phyloP scores from a whole-genome alignment of 2,797 vertebrate genomes.

The Macropus fuliginosus region DNA sequence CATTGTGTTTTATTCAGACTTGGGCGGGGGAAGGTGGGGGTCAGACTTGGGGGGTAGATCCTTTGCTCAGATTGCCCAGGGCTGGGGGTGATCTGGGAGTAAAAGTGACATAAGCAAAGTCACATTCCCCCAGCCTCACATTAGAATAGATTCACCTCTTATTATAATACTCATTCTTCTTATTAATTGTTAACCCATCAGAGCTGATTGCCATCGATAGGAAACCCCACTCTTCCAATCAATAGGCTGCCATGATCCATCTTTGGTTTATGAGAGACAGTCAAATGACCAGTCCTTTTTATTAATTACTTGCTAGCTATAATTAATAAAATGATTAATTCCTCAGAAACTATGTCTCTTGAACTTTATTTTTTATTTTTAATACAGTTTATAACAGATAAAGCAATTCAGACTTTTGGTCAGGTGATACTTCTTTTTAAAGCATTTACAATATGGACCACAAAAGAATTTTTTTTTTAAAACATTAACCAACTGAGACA shows the following conservation, averaged over 20 bases:
- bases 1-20: not conserved
- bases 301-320: not conserved
- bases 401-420: no score
- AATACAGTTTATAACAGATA: no score
- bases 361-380: not conserved
- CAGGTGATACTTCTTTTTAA: no score
- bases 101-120: not conserved
- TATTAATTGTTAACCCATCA: not conserved
- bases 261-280: not conserved
- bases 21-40: no score
- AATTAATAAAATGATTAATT: not conserved
- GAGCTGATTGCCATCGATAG: not conserved
- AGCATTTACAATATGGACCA: no score
- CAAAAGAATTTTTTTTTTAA: no score
- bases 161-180: not conserved
- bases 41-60: not conserved
- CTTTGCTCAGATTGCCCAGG: not conserved
- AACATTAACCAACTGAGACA: no score
- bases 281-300: not conserved
- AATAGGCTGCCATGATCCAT: not conserved
- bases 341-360: not conserved
- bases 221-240: not conserved
- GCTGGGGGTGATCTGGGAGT: not conserved
- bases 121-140: not conserved
- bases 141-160: not conserved